A percentile compares a stretch with the other conserved stretches of the same genome.
Evolutionary conservation across 2,888 invertebrate species (phyloP).

Genomic region (Apodemia mormo): DNA sequence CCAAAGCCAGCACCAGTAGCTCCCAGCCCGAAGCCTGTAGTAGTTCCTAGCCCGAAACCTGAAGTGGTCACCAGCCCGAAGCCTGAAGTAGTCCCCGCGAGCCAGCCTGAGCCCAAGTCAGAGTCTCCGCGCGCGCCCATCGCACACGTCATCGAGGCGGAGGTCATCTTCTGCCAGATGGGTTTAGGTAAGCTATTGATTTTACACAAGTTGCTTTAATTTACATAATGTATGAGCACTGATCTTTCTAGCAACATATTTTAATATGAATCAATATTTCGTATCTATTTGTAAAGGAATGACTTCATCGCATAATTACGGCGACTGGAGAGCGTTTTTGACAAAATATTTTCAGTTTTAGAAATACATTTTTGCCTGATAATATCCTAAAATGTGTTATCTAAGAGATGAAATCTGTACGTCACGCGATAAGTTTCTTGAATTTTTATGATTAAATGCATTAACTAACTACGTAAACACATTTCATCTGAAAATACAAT

Average conservation of each 20-base stretch:
- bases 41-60: constrained; percentile 29
- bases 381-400: neutral
- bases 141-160: constrained; percentile 83
- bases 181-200: constrained; percentile 82
- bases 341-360: neutral
- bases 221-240: neutral
- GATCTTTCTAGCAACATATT: neutral
- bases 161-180: constrained; percentile 87
- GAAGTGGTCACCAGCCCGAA: constrained; percentile 26
- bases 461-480: neutral
- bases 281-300: constrained; percentile 40
- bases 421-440: neutral
- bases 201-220: neutral
- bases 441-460: neutral
- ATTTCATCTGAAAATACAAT: neutral
- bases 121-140: constrained; percentile 57
- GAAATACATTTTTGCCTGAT: neutral
- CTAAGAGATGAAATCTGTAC: neutral
- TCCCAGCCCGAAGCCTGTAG: constrained; percentile 45
- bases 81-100: constrained; percentile 20
- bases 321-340: constrained; percentile 42
- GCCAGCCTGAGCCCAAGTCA: constrained; percentile 34
- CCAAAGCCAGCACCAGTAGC: constrained; percentile 39
- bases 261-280: constrained; percentile 10
- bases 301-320: constrained; percentile 44